phyloP scores from a whole-genome alignment of 2,113 vertebrate genomes.

The Passer montanus region DNA sequence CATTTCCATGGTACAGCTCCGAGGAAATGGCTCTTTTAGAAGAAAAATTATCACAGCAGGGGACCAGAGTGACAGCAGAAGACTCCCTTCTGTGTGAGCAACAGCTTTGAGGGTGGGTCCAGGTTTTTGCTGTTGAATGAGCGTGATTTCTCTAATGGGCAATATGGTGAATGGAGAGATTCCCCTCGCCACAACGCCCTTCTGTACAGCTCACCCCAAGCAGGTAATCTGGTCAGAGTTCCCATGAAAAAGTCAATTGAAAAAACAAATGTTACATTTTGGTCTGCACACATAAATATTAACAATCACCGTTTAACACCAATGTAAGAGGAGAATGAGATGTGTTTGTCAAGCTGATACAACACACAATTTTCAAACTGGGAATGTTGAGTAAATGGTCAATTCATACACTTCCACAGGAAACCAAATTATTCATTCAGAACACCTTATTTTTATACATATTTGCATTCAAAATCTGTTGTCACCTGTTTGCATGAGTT shows the following conservation, averaged over 20 bases:
- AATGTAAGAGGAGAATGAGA: background rate
- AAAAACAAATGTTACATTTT: background rate
- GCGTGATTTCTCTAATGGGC: background rate
- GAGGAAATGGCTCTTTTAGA: background rate
- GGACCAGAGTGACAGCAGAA: background rate
- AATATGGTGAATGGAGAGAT: background rate
- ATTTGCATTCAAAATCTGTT: conserved; percentile 21
- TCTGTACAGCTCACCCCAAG: background rate
- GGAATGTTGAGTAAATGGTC: background rate
- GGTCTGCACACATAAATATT: background rate
- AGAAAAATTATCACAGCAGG: background rate
- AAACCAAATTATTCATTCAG: conserved; percentile 30
- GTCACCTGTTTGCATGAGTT: background rate
- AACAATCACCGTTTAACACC: background rate
- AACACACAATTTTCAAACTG: background rate
- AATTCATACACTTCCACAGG: background rate
- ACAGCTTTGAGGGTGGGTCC: background rate
- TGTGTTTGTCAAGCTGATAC: background rate
- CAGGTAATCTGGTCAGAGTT: background rate
- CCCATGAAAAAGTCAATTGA: background rate
- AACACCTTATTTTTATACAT: conserved; percentile 19
- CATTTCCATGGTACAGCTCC: background rate
- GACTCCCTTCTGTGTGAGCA: background rate
- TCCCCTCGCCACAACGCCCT: background rate
- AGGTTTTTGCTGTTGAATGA: background rate